These are phyloP conservation scores for Odocoileus virginianus DNA, from an alignment of 2,113 vertebrate species.

Conservation along the genomic window DNA sequence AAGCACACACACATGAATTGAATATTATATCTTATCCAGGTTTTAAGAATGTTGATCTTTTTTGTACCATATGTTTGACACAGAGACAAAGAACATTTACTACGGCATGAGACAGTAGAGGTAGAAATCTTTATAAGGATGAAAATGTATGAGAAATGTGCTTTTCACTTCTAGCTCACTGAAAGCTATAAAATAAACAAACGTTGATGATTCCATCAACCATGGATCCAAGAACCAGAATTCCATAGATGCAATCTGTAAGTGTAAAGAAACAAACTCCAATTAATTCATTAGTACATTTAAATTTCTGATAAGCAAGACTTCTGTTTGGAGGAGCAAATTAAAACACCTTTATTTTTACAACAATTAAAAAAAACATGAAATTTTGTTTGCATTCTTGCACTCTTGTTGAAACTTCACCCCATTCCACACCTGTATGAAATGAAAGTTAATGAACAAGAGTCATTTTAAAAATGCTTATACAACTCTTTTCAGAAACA, in stretches of 20 bases:
- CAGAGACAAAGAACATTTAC: neutral
- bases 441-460: constrained; percentile 2
- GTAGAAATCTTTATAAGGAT: neutral
- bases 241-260: neutral
- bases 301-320: neutral
- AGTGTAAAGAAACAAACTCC: neutral
- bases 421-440: neutral
- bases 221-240: neutral
- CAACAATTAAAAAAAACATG: neutral
- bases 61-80: neutral
- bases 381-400: neutral
- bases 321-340: neutral
- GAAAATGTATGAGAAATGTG: neutral
- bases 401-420: neutral
- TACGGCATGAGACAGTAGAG: neutral
- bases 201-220: neutral
- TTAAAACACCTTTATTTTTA: constrained; percentile 2
- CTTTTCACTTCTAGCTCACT: neutral
- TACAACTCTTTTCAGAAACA: constrained; percentile 41
- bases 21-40: neutral
- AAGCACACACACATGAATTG: neutral
- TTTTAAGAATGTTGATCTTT: neutral
- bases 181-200: neutral
- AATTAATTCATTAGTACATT: neutral
- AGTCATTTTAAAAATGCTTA: constrained; percentile 37